Conservation (phyloP, 2,888 invertebrate genomes). For the Epistrophe grossulariae region DNA sequence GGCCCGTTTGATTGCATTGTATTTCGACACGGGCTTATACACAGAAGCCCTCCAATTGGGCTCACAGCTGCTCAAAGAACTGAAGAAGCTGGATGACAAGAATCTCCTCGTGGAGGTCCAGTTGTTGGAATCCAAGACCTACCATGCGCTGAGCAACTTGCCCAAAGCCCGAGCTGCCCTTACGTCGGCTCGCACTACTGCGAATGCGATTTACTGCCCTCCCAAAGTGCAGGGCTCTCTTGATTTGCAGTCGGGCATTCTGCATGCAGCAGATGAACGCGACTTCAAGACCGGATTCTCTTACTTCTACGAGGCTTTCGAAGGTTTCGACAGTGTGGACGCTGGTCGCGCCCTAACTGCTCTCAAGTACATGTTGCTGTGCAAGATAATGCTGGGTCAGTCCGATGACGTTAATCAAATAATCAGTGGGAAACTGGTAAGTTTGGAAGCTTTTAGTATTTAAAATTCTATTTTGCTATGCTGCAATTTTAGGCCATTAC, state of each 20-base stretch:
- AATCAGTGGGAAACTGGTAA: conserved; percentile 94
- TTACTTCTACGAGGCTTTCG: conserved; percentile 99
- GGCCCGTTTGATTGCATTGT: conserved; percentile 96
- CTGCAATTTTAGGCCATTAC: conserved; percentile 90
- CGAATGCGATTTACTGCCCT: conserved; percentile 99
- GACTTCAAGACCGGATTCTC: conserved; percentile 99
- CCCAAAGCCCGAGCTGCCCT: conserved; percentile 98
- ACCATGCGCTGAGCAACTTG: conserved; percentile 98
- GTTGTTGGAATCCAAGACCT: conserved; percentile 98
- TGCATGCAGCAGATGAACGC: conserved; percentile 99
- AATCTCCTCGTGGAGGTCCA: conserved; percentile 99
- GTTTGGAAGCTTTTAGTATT: conserved; percentile 27
- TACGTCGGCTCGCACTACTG: conserved; percentile 99
- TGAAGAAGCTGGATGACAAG: conserved; percentile 99
- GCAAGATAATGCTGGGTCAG: conserved; percentile 98
- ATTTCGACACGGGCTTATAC: conserved; percentile 96
- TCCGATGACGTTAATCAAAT: conserved; percentile 98
- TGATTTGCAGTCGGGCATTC: conserved; percentile 98
- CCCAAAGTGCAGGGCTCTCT: conserved; percentile 99
- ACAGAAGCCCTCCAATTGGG: conserved; percentile 93
- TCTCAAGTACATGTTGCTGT: conserved; percentile 99
- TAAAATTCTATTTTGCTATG: not conserved
- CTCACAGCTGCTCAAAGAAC: conserved; percentile 94
- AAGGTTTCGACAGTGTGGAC: conserved; percentile 98
- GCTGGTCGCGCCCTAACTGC: conserved; percentile 95